A percentile compares a stretch with the other conserved stretches of the same genome.
These are phyloP conservation scores for Myripristis jacobus DNA, from an alignment of 2,797 vertebrate species.

Conservation along the genomic window DNA sequence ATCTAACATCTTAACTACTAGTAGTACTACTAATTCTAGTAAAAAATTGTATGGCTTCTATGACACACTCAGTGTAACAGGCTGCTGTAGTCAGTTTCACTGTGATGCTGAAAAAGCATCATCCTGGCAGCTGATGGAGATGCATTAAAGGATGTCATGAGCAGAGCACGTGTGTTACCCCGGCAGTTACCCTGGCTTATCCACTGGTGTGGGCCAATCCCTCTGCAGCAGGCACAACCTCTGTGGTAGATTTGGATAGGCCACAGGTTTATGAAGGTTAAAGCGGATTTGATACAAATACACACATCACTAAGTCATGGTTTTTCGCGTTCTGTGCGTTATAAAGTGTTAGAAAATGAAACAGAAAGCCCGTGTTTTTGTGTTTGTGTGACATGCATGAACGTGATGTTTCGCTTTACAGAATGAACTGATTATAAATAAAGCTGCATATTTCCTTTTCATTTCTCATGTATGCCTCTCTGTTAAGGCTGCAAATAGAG, in stretches of 20 bases:
- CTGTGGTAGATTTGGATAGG: slow-evolving; percentile 46
- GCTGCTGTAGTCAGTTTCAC: neutral
- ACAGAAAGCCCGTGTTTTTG: slow-evolving; percentile 4
- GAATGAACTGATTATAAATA: too few species aligned
- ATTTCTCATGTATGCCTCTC: neutral
- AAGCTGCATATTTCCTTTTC: too few species aligned
- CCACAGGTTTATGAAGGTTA: slow-evolving; percentile 56
- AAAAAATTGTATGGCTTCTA: too few species aligned
- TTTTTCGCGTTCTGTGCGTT: slow-evolving; percentile 1
- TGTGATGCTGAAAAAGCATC: slow-evolving; percentile 18
- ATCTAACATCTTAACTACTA: too few species aligned
- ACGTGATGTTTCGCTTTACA: neutral
- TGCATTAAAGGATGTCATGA: slow-evolving; percentile 20
- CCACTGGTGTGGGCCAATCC: slow-evolving; percentile 38
- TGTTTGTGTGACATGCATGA: neutral
- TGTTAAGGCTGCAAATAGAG: too few species aligned
- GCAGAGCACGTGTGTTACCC: slow-evolving; percentile 13
- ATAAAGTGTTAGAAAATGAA: slow-evolving; percentile 6
- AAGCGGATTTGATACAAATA: slow-evolving; percentile 57
- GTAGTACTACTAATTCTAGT: too few species aligned
- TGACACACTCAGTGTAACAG: neutral
- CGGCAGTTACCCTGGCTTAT: slow-evolving; percentile 47
- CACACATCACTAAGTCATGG: slow-evolving; percentile 9
- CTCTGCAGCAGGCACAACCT: slow-evolving; percentile 40
- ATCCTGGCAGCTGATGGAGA: slow-evolving; percentile 23